These are phyloP conservation scores for Pogoniulus pusillus DNA, from an alignment of 2,797 vertebrate genomes.

Conservation along the genomic window DNA sequence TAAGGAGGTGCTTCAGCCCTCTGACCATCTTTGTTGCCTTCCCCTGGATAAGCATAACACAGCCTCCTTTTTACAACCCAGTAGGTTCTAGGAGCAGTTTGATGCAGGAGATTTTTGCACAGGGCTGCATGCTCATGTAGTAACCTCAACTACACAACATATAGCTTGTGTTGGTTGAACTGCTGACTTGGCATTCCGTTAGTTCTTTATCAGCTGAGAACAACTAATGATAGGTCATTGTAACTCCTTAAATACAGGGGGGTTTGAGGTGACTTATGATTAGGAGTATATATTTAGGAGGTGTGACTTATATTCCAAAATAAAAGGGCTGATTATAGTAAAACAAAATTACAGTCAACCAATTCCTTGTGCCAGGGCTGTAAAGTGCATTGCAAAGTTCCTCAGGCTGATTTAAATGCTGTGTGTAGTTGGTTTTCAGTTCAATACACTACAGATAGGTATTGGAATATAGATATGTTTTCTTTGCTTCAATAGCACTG, in stretches of 20 bases:
- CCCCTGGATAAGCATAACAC: neutral
- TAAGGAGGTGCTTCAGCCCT: too few relatives aligned
- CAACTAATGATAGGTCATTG: neutral
- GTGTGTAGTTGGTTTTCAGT: neutral
- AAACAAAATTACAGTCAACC: neutral
- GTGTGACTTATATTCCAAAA: neutral
- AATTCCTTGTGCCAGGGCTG: neutral
- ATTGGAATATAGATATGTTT: neutral
- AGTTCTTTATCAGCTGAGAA: neutral
- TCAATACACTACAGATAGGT: neutral
- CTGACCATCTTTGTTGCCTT: too few relatives aligned
- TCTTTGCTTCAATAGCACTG: neutral
- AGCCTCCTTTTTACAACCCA: neutral
- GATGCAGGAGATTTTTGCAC: neutral
- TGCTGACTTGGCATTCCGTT: neutral
- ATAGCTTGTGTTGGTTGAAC: neutral
- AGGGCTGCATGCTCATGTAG: neutral
- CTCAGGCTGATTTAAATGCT: neutral
- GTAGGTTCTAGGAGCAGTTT: neutral
- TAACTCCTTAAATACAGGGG: neutral
- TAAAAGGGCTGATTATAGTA: neutral
- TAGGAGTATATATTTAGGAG: neutral
- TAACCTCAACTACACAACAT: neutral
- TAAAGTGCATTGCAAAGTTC: neutral
- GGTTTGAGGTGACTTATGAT: neutral